Evolutionary conservation across 2,888 invertebrate genomes (phyloP), one percentile per base, ranked within the genome.

Genomic region (Stenichneumon culpator): DNA sequence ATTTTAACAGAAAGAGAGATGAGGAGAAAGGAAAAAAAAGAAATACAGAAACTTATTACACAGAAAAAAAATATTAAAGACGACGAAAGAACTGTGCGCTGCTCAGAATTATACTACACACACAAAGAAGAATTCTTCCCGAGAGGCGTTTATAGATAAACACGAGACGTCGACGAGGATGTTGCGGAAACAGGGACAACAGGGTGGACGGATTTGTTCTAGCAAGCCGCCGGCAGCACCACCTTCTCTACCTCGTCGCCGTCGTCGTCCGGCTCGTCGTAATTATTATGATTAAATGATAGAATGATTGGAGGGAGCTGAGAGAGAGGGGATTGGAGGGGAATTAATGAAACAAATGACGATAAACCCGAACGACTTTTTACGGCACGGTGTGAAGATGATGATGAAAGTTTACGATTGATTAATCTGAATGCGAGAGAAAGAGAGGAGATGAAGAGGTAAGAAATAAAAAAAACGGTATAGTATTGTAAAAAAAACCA

Each of bases 111-210:
- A 72, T 68, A 84, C 75, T 90, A 90, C 84, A 92, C 84, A 92
- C 90, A 92, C 91, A 91, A 92, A 92, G 91, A 88, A 90, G 89
- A 92, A 91, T 90, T 92, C 91, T 93, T 93, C 92, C 92, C 91
- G 88, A 88, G 84, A 88, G 79, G 83, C 82, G 82, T 54, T 47
- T 63, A 73, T 79, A 67, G 63, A 73, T 52, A 52, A 65, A 70
- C 74, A 72, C 74, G 82, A 70, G 50, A 78, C 77, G 67, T 77
- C 84, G 79, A 80, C 80, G 80, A 73, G 75, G 77, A 83, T 65
- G 44, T 73, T 79, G 28, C 32, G 47, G 52, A 54, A 83, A 80
- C 19, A 60, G 69, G 69, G 68, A 79, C 83, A 83, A 52, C 74
- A 67, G 70, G 79, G 67, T 72, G 69, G 75, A 63, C 54, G 60